A percentile compares a stretch with the other conserved stretches of the same genome.
Evolutionary conservation across 2,888 invertebrate species (phyloP).

Genomic region (Xestoiulus laeticollis): DNA sequence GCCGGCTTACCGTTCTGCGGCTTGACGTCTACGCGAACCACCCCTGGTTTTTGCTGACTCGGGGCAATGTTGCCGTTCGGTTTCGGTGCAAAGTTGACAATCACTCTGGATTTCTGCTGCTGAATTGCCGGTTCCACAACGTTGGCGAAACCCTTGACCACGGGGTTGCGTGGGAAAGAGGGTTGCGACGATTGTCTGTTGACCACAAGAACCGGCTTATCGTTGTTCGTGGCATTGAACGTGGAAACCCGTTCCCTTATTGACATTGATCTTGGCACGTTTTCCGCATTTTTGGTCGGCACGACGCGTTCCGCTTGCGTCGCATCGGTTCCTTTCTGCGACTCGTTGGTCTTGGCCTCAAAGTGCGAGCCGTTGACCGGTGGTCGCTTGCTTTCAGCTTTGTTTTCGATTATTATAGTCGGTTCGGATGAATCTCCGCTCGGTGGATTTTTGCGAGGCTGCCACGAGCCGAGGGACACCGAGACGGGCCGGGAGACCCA

Average conservation of each 20-base stretch:
- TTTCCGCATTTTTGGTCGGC: background rate
- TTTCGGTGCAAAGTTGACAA: constrained; percentile 24
- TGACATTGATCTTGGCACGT: constrained; percentile 9
- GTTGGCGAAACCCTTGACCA: constrained; percentile 50
- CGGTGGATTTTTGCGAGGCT: background rate
- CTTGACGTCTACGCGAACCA: constrained; percentile 34
- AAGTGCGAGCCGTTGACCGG: background rate
- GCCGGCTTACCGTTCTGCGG: constrained; percentile 32
- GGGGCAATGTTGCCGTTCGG: background rate
- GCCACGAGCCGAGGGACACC: constrained; percentile 33
- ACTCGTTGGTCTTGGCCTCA: background rate
- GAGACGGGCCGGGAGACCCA: constrained; percentile 42
- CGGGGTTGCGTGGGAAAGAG: constrained; percentile 34
- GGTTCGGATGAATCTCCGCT: background rate
- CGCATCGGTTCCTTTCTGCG: background rate
- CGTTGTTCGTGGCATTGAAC: constrained; percentile 34
- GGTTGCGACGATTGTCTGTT: background rate
- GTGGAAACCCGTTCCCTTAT: constrained; percentile 29
- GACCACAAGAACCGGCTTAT: background rate
- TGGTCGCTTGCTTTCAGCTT: background rate
- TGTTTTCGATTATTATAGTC: constrained; percentile 1
- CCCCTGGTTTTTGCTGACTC: background rate
- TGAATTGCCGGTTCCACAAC: constrained; percentile 25
- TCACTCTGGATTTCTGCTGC: constrained; percentile 47
- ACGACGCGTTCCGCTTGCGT: background rate